These are phyloP conservation scores for Cottoperca gobio DNA, from an alignment of 2,797 vertebrate genomes.

Conservation along the genomic window DNA sequence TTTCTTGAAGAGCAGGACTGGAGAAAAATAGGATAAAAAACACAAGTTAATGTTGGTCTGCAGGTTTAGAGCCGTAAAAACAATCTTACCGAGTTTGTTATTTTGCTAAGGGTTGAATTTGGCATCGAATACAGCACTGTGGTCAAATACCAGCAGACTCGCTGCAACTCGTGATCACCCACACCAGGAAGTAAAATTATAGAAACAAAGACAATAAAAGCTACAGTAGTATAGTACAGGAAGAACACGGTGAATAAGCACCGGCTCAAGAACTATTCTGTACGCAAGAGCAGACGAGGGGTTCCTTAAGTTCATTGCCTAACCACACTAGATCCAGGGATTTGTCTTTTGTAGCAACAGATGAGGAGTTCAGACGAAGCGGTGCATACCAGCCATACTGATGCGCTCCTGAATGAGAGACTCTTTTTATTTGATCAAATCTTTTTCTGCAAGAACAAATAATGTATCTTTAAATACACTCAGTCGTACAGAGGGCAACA, in stretches of 20 bases:
- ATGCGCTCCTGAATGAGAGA: background rate
- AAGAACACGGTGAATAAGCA: background rate
- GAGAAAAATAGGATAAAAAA: background rate
- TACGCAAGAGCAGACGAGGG: background rate
- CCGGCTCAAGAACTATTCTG: background rate
- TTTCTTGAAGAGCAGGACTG: background rate
- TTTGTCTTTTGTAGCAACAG: constrained; percentile 19
- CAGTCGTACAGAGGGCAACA: background rate
- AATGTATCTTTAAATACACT: background rate
- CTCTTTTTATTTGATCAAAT: constrained; percentile 4
- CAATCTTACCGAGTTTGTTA: background rate
- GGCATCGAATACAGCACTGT: background rate
- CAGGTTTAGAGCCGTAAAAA: background rate
- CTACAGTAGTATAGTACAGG: background rate
- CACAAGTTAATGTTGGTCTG: background rate
- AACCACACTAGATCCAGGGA: background rate
- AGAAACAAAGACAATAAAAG: background rate
- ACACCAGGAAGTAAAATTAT: background rate
- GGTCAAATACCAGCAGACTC: background rate
- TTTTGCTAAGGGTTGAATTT: background rate
- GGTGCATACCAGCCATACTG: background rate
- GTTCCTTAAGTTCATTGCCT: background rate
- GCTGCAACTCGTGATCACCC: background rate
- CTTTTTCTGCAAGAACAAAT: background rate
- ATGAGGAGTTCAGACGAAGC: constrained; percentile 9